Evolutionary conservation across 2,797 vertebrate genomes (phyloP), one percentile per base, ranked within the genome.

Genomic region (Rhabdomys pumilio): DNA sequence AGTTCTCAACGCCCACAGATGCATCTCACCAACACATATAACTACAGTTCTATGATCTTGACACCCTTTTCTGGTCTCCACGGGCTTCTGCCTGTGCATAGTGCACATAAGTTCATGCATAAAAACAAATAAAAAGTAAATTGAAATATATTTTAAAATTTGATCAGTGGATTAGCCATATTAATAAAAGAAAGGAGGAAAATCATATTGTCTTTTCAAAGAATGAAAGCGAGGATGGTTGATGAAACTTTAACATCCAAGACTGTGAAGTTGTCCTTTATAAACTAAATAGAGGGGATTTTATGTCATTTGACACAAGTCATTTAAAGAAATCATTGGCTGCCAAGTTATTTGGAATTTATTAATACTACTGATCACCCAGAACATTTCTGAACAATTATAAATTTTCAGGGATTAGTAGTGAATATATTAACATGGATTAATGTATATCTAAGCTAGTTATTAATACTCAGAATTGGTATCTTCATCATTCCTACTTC

Each of bases 391-490:
- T 98, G 96, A 85, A 97, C 96, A 97, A 96, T 83, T 93, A 97
- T 95, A 94, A 95, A 97, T 67, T 96, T 94, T 77, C 79, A 98
- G 84, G 89, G 94, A 97, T 98, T 98, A 98, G 95, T 94, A 98
- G 96, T 91, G 63, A 97, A 98, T 96, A 98, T 95, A 98, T 98
- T 98, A 98, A 98, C 97, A 96, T 89, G 96, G 95, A 93, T 96
- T 97, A 96, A 96, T 93, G 92, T 97, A 69, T 96, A 79, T 98
- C 94, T 95, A 97, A 97, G 92, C 89, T 91, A 96, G 96, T 97
- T 97, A 98, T 97, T 98, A 98, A 97, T 97, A 89, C 91, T 63
- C 44, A 72, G 96, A 98, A 97, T 93, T 98, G 97, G 90, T 93
- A 83, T 90, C 96, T 98, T 98, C 93, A 98, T 98, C 89, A 97